Evolutionary conservation across 2,113 vertebrate genomes (phyloP).

Genomic region (Cynocephalus volans): DNA sequence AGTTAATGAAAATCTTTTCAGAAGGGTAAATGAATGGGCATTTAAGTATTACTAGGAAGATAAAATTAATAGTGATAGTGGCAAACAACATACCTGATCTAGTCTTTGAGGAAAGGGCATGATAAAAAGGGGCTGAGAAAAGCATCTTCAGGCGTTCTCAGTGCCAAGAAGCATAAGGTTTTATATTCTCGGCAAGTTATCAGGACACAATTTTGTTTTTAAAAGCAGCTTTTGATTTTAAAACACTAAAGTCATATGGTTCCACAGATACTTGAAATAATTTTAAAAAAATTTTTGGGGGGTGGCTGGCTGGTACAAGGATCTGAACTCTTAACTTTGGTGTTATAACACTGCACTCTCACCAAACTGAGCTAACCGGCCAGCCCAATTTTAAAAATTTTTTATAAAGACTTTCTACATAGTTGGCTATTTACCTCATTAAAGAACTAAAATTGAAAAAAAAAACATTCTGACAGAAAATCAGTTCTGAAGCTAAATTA

Average conservation of each 20-base stretch:
- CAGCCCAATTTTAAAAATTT: no score
- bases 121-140: not conserved
- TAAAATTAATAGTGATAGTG: not conserved
- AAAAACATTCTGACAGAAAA: not conserved
- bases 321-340: no score
- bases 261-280: not conserved
- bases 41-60: not conserved
- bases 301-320: no score
- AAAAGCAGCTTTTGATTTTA: slow-evolving; percentile 26
- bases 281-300: not conserved
- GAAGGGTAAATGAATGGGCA: not conserved
- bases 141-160: not conserved
- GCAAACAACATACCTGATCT: not conserved
- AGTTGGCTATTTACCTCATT: not conserved
- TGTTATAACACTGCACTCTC: no score
- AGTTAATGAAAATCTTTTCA: not conserved
- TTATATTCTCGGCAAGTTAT: not conserved
- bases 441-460: slow-evolving; percentile 15
- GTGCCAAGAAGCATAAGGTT: not conserved
- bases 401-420: slow-evolving; percentile 17
- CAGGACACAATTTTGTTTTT: slow-evolving; percentile 24
- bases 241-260: not conserved
- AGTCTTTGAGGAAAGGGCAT: not conserved
- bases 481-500: not conserved
- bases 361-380: no score